A percentile compares a stretch with the other conserved stretches of the same genome.
Evolutionary conservation across 2,888 invertebrate species (phyloP).

Genomic region (Limenitis camilla): DNA sequence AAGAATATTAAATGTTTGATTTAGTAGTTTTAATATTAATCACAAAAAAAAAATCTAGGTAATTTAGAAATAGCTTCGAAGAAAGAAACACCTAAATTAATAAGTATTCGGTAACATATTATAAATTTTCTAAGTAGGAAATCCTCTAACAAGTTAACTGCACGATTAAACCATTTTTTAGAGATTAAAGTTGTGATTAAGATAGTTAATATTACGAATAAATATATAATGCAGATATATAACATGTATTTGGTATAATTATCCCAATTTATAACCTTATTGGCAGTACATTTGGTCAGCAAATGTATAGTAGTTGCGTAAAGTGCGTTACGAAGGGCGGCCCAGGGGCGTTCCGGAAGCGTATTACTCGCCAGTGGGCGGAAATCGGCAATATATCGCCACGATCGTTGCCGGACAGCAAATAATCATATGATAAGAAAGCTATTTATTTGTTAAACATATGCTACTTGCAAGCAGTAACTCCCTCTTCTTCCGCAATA

Average conservation of each 20-base stretch:
- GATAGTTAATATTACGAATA: conserved; percentile 19
- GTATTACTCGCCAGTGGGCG: conserved; percentile 68
- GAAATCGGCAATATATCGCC: conserved; percentile 66
- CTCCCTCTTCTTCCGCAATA: background rate
- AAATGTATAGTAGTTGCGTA: conserved; percentile 14
- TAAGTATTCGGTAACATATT: too few species aligned
- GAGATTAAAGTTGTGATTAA: background rate
- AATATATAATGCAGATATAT: background rate
- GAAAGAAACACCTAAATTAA: too few species aligned
- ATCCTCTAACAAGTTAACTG: too few species aligned
- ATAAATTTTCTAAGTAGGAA: too few species aligned
- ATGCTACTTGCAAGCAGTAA: background rate
- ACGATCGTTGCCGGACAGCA: conserved; percentile 43
- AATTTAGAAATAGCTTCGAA: too few species aligned
- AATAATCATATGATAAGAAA: conserved; percentile 41
- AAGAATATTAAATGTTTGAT: too few species aligned
- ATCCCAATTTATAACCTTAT: conserved; percentile 2
- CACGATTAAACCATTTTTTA: too few species aligned
- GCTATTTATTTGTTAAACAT: conserved; percentile 26
- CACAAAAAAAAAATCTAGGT: too few species aligned
- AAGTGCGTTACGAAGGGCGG: conserved; percentile 32
- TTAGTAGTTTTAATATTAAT: too few species aligned
- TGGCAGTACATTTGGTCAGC: conserved; percentile 15
- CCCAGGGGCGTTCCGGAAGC: conserved; percentile 59
- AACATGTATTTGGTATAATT: background rate